phyloP scores from a whole-genome alignment of 2,113 vertebrate species.

The Carlito syrichta region DNA sequence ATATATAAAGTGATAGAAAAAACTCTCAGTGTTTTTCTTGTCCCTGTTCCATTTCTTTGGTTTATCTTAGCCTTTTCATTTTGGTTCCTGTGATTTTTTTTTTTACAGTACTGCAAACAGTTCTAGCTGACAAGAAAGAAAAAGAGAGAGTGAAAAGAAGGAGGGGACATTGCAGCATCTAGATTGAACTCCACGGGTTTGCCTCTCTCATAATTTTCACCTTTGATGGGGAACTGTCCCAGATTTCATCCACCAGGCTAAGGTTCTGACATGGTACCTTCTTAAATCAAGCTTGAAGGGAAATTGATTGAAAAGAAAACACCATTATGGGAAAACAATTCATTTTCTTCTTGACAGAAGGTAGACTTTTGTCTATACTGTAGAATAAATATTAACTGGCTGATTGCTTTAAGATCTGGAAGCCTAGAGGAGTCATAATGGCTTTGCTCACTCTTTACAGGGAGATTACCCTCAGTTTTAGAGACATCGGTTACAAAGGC shows the following conservation, averaged over 20 bases:
- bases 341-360: constrained; percentile 82
- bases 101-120: constrained; percentile 27
- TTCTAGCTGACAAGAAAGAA: constrained; percentile 63
- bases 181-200: constrained; percentile 64
- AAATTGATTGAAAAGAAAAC: constrained; percentile 87
- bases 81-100: neutral
- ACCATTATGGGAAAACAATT: constrained; percentile 83
- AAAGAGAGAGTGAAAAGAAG: neutral
- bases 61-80: neutral
- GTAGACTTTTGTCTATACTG: constrained; percentile 80
- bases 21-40: neutral
- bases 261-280: constrained; percentile 77
- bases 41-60: constrained; percentile 34
- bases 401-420: constrained; percentile 78
- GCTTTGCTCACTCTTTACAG: constrained; percentile 70
- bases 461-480: constrained; percentile 47
- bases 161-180: neutral
- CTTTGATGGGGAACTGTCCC: constrained; percentile 74
- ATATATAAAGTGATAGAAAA: neutral
- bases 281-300: constrained; percentile 86
- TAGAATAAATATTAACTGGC: constrained; percentile 82
- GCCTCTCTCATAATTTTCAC: constrained; percentile 77
- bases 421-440: constrained; percentile 53
- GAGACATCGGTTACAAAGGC: constrained; percentile 15
- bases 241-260: constrained; percentile 56